A percentile compares a stretch with the other conserved stretches of the same genome.
These are phyloP conservation scores for Fissipunctia ypsillon DNA, from an alignment of 2,888 invertebrate species.

Conservation along the genomic window DNA sequence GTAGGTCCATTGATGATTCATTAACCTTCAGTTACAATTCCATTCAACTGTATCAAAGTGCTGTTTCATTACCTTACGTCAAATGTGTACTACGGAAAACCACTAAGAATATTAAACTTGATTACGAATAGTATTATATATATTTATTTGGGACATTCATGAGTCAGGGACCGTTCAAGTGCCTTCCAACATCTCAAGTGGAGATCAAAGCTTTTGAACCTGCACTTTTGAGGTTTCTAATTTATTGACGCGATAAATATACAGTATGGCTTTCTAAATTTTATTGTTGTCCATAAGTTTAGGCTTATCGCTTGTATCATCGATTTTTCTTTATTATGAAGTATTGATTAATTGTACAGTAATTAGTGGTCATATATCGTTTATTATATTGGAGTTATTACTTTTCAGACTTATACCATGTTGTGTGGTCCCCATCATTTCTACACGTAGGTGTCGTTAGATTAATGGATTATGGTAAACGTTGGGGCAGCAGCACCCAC, in stretches of 20 bases:
- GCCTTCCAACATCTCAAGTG: slow-evolving; percentile 58
- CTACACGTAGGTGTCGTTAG: slow-evolving; percentile 34
- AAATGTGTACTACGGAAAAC: not conserved
- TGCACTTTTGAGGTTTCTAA: slow-evolving; percentile 49
- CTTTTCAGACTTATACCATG: not conserved
- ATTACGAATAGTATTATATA: not conserved
- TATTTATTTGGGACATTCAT: slow-evolving; percentile 41
- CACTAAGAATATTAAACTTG: slow-evolving; percentile 6
- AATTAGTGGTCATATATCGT: slow-evolving; percentile 41
- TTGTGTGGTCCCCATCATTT: slow-evolving; percentile 30
- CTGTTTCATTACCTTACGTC: slow-evolving; percentile 7
- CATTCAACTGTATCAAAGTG: slow-evolving; percentile 5
- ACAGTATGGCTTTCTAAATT: slow-evolving; percentile 51
- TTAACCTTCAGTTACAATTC: not conserved
- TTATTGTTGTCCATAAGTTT: slow-evolving; percentile 31
- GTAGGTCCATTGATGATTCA: slow-evolving; percentile 11
- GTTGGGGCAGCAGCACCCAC: slow-evolving; percentile 32
- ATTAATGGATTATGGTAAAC: slow-evolving; percentile 34
- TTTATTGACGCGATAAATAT: slow-evolving; percentile 60
- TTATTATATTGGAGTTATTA: slow-evolving; percentile 9
- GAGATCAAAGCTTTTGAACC: slow-evolving; percentile 51
- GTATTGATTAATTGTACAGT: slow-evolving; percentile 36
- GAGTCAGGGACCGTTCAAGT: slow-evolving; percentile 55
- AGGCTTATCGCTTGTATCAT: slow-evolving; percentile 46
- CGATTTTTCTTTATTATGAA: slow-evolving; percentile 22